Conservation (phyloP, 1,140 invertebrate species). For the Drosophila carrolli region DNA sequence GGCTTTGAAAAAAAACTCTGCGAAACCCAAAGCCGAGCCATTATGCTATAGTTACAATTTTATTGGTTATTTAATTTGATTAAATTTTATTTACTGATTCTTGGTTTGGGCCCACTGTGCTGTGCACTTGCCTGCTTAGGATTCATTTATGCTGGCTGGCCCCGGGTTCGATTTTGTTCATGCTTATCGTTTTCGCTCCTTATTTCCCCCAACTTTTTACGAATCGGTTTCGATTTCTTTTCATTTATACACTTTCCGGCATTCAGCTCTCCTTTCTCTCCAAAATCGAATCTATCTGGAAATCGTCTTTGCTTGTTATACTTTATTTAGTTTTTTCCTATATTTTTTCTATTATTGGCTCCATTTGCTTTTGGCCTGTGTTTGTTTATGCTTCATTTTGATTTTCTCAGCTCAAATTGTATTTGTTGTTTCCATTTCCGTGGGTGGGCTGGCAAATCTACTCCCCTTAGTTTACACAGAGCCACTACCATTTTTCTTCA, state of each 20-base stretch:
- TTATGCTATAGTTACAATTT: too few relatives aligned
- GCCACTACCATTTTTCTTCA: slow-evolving; percentile 11
- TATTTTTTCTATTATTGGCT: slow-evolving; percentile 72
- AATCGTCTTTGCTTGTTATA: slow-evolving; percentile 58
- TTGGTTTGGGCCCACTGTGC: slow-evolving; percentile 23
- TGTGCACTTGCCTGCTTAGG: slow-evolving; percentile 55
- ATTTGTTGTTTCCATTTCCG: slow-evolving; percentile 81
- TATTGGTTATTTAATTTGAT: too few relatives aligned
- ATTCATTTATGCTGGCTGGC: slow-evolving; percentile 75
- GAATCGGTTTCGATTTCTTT: slow-evolving; percentile 80
- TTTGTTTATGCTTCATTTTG: slow-evolving; percentile 82
- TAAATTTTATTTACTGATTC: background rate
- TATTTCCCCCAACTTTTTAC: slow-evolving; percentile 11
- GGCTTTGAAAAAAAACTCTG: too few relatives aligned
- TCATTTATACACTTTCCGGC: slow-evolving; percentile 80
- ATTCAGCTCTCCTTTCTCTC: slow-evolving; percentile 20
- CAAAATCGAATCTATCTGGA: slow-evolving; percentile 6
- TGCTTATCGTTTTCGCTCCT: slow-evolving; percentile 60
- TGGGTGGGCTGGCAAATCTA: slow-evolving; percentile 45
- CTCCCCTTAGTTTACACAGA: slow-evolving; percentile 59
- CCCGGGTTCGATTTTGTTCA: slow-evolving; percentile 38
- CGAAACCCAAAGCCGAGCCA: too few relatives aligned
- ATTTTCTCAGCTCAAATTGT: slow-evolving; percentile 78
- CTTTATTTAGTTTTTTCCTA: slow-evolving; percentile 25
- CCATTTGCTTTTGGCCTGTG: slow-evolving; percentile 69